These are phyloP conservation scores for Cancer borealis DNA, from an alignment of 2,888 invertebrate species.

Conservation along the genomic window DNA sequence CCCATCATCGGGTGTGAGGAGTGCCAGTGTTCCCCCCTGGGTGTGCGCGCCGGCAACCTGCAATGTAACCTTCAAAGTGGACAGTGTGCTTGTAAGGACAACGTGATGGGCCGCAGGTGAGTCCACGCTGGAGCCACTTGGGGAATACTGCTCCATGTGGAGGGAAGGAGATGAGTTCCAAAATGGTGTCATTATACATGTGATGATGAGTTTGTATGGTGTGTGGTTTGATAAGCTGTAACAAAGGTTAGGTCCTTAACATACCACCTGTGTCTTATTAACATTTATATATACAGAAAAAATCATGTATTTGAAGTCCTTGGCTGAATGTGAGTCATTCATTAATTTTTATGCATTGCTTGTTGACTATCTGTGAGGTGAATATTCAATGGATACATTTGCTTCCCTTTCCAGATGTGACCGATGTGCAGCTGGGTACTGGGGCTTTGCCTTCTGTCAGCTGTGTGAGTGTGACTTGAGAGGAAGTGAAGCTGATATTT, in stretches of 20 bases:
- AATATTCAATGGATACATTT: background rate
- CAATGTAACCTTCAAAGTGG: slow-evolving; percentile 95
- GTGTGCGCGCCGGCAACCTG: slow-evolving; percentile 87
- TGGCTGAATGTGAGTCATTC: background rate
- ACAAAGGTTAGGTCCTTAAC: background rate
- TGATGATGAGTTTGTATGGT: background rate
- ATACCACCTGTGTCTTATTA: background rate
- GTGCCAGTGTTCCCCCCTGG: slow-evolving; percentile 92
- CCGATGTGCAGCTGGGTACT: slow-evolving; percentile 90
- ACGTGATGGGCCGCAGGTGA: slow-evolving; percentile 74
- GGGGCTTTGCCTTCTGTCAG: slow-evolving; percentile 93
- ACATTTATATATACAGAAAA: background rate
- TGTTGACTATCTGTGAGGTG: background rate
- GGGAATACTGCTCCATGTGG: background rate
- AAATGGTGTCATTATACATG: background rate
- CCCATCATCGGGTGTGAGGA: slow-evolving; percentile 96
- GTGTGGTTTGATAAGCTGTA: background rate
- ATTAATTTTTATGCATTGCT: background rate
- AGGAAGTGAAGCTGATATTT: slow-evolving; percentile 93
- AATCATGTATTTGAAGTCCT: background rate
- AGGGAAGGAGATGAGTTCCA: background rate
- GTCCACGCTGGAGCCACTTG: background rate
- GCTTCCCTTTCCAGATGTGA: slow-evolving; percentile 89
- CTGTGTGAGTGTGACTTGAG: slow-evolving; percentile 89
- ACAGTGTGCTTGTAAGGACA: slow-evolving; percentile 85